Evolutionary conservation across 2,113 vertebrate species (phyloP), one percentile per base, ranked within the genome.

Genomic region (Tenrec ecaudatus): DNA sequence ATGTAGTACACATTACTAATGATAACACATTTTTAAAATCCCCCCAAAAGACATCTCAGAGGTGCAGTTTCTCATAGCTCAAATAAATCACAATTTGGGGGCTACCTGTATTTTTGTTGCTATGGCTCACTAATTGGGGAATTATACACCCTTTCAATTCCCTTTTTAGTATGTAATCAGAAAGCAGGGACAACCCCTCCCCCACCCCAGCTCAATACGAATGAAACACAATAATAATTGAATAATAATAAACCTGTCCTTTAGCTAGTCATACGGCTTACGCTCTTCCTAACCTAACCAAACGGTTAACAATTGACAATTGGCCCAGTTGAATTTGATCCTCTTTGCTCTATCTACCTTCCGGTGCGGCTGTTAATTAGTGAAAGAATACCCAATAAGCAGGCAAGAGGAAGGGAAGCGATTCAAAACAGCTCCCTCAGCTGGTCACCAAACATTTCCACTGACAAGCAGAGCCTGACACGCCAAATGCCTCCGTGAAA

Each of bases 311-410:
- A 89, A 22, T 76, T 79, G 23, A 79, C 53, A 77, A 20, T 10
- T 38, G 29, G 23, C 38, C 79, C 23, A 57, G 64, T 20, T 77
- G 40, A 90, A 77, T 57, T 89, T 83, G 2, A 4, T 19, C 83
- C 79, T 81, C 69, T 85, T n/a, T 27, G 16, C 77, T 88, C 43
- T 43, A 53, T 31, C 64, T 69, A 53, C 6, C 22, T 92, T 86
- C 57, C 78, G n/a, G 10, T 40, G 29, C 89, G 27, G 23, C 6
- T 89, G 84, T 88, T 78, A 78, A 80, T 88, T 66, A 69, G 77
- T 31, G 78, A 79, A 58, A 47, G 88, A 96, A 73, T 76, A 47
- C 8, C 17, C 53, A 71, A 92, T 81, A 88, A 88, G 43, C 4
- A 81, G 25, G 19, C 29, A 36, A 93, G 57, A 92, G n/a, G 15